Base-by-base conservation (phyloP, 2,113 vertebrate species). In the Burhinus oedicnemus region DNA sequence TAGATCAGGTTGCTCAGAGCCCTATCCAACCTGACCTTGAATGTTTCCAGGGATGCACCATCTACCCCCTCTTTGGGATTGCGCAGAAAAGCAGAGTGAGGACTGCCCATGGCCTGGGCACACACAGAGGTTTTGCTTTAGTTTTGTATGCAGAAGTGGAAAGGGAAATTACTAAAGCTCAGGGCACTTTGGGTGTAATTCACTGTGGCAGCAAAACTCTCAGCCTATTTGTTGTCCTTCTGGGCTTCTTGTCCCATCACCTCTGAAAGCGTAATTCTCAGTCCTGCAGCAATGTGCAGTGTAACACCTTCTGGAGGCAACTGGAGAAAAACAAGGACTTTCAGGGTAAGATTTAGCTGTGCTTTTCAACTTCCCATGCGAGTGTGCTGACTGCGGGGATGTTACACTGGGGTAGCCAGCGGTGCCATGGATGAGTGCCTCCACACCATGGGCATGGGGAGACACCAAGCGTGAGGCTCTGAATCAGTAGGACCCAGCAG, bases 401-500 rank as follows among this genome's bases (percentile, higher is more conserved):
- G 18, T 72, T 52, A 22, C 38, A 15, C 25, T 0, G 2, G 42
- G 40, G 30, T 32, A 58, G 60, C 9, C 79, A 32, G 34, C 5
- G 11, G 14, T 60, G 83, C 49, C 14, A 5, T 9, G 5, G 9
- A 36, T 0, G 0, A 52, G 38, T 36, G 21, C 69, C 52, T 52
- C 74, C 84, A 47, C 4, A 3, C 42, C 40, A 1, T 3, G 19
- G 23, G 32, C 25, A 16, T 1, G 2, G 15, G 25, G 15, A 77
- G 18, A n/a, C 13, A 23, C 9, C 11, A 62, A 58, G 27, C 1
- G 2, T 26, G 49, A 0, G 0, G 27, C 34, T 66, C 47, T n/a
- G 58, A 47, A 54, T 82, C n/a, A 54, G 45, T 49, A 60, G n/a
- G 15, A n/a, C 11, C 23, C 44, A 15, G 8, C 15, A 72, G 20